Evolutionary conservation across 37 sponge, comb jelly and placozoan species (phyloP).

Genomic region (Halisarca cf. caerulea): DNA sequence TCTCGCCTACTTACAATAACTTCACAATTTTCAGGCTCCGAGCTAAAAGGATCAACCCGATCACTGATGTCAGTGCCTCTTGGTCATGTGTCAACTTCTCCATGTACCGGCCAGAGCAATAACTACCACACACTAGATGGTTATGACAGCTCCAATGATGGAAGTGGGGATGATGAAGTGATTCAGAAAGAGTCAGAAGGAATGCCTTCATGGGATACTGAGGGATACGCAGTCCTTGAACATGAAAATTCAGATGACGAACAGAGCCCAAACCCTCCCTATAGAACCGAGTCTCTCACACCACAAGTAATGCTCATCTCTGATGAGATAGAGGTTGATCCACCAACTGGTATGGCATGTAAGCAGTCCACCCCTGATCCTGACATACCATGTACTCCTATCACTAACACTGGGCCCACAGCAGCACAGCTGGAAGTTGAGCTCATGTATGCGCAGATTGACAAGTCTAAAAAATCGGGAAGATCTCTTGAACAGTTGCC

Average conservation of each 20-base stretch:
- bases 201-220: background rate
- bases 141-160: background rate
- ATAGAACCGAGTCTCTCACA: no score
- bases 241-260: background rate
- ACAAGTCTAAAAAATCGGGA: no score
- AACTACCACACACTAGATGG: background rate
- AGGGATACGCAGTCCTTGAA: background rate
- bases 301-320: no score
- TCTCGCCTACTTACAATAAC: background rate
- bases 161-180: background rate
- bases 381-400: no score
- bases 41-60: background rate
- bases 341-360: no score
- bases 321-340: no score
- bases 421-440: no score
- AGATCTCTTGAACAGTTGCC: no score
- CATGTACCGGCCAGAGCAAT: constrained; percentile 1
- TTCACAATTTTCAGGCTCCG: background rate
- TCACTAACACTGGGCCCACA: no score
- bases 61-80: background rate
- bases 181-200: background rate
- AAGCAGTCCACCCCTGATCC: no score
- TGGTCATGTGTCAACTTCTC: background rate
- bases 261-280: no score
- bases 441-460: no score